Percentiles rank a stretch among this genome's conserved stretches.
Conservation (phyloP, 2,113 vertebrate genomes). For the Sorex araneus region DNA sequence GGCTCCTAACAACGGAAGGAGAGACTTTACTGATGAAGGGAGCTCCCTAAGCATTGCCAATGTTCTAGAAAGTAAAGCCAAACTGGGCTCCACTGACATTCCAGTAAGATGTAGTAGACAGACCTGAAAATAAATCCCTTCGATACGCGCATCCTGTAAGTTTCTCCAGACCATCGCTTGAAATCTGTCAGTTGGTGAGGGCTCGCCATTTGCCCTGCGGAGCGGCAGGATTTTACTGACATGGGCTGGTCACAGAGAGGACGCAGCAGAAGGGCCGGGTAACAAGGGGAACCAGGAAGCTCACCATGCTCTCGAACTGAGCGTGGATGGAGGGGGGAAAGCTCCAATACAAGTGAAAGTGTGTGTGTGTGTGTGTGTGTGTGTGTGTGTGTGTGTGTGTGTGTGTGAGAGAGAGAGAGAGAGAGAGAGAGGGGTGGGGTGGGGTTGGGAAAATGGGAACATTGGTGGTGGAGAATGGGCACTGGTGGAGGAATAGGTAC, state of each 20-base stretch:
- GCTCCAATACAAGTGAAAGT: constrained; percentile 40
- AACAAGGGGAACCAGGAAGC: background rate
- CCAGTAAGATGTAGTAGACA: background rate
- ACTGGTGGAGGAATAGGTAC: too few relatives aligned
- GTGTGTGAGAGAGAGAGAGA: too few relatives aligned
- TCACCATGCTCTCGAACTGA: too few relatives aligned
- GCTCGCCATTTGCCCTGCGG: background rate
- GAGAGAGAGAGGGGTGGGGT: too few relatives aligned
- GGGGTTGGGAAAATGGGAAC: too few relatives aligned
- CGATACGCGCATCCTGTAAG: background rate
- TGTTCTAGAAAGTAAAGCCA: constrained; percentile 41
- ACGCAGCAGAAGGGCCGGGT: background rate
- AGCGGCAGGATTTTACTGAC: background rate
- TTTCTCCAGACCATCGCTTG: background rate
- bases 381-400: too few relatives aligned
- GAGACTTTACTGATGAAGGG: background rate
- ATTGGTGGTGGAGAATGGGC: too few relatives aligned
- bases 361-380: too few relatives aligned
- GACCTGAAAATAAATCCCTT: constrained; percentile 12
- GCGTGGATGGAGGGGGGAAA: background rate
- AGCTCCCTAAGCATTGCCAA: background rate
- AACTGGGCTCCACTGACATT: constrained; percentile 33
- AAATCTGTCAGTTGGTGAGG: background rate
- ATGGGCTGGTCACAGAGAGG: background rate
- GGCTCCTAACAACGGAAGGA: background rate